A percentile compares a stretch with the other conserved stretches of the same genome.
These are phyloP conservation scores for Columba janthina DNA, from an alignment of 2,113 vertebrate species.

Conservation along the genomic window DNA sequence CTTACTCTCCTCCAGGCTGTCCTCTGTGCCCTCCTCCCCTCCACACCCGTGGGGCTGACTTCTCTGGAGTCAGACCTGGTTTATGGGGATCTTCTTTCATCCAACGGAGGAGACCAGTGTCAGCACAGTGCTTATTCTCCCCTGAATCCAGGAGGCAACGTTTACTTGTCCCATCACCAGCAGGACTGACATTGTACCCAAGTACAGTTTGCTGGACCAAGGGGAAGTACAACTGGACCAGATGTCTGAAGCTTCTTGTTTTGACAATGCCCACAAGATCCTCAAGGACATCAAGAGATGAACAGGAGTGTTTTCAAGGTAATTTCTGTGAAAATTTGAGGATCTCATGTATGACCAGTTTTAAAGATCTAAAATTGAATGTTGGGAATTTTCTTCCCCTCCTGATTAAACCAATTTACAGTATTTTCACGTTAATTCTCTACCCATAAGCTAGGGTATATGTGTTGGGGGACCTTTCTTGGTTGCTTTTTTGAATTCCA, in stretches of 20 bases:
- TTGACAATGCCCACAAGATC: not conserved
- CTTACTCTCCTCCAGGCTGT: too few relatives aligned
- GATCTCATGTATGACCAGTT: not conserved
- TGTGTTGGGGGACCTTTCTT: not conserved
- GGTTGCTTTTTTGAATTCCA: not conserved
- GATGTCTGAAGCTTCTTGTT: not conserved
- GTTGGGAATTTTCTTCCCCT: not conserved
- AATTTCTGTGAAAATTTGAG: not conserved
- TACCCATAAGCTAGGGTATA: not conserved
- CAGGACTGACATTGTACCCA: not conserved
- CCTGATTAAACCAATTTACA: not conserved
- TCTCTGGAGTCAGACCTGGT: not conserved
- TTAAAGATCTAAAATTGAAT: not conserved
- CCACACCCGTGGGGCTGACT: not conserved
- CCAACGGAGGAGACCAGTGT: not conserved
- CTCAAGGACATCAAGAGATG: not conserved
- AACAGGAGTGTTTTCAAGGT: not conserved
- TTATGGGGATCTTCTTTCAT: not conserved
- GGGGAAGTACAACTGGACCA: not conserved
- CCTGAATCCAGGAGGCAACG: not conserved
- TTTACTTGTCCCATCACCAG: not conserved
- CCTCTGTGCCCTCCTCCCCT: not conserved
- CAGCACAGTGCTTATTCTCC: not conserved
- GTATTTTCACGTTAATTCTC: not conserved
- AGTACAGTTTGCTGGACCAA: not conserved